phyloP scores from a whole-genome alignment of 2,888 invertebrate species.

The Tenthredo amoena region DNA sequence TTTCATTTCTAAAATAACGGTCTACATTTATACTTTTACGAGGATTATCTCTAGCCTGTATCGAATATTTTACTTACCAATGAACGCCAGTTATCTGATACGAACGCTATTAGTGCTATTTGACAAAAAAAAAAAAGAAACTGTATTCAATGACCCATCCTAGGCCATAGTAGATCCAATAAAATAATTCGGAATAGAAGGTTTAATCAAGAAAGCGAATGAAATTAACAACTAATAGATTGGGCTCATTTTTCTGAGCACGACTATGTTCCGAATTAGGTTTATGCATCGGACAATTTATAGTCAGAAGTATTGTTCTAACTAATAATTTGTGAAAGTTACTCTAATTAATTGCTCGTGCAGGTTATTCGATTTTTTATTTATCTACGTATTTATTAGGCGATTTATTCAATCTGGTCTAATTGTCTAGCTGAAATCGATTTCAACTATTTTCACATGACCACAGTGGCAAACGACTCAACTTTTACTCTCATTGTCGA shows the following conservation, averaged over 20 bases:
- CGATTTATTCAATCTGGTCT: background rate
- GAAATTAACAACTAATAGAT: background rate
- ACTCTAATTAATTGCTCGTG: background rate
- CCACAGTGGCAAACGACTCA: background rate
- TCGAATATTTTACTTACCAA: background rate
- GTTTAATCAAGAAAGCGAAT: background rate
- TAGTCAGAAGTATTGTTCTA: background rate
- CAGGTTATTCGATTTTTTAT: background rate
- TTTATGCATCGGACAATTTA: background rate
- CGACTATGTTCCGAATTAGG: background rate
- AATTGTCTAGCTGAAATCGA: background rate
- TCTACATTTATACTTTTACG: background rate
- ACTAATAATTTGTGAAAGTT: background rate
- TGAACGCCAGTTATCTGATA: background rate
- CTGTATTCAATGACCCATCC: background rate
- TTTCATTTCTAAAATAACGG: conserved; percentile 33
- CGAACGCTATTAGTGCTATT: background rate
- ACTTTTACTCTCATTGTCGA: conserved; percentile 40
- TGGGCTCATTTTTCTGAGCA: background rate
- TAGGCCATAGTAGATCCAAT: background rate
- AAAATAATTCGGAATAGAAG: background rate
- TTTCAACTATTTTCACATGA: background rate
- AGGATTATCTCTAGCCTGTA: background rate
- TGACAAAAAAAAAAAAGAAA: background rate
- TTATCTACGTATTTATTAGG: background rate